A percentile compares a stretch with the other conserved stretches of the same genome.
phyloP scores from a whole-genome alignment of 2,113 vertebrate genomes.

The Numenius arquata region DNA sequence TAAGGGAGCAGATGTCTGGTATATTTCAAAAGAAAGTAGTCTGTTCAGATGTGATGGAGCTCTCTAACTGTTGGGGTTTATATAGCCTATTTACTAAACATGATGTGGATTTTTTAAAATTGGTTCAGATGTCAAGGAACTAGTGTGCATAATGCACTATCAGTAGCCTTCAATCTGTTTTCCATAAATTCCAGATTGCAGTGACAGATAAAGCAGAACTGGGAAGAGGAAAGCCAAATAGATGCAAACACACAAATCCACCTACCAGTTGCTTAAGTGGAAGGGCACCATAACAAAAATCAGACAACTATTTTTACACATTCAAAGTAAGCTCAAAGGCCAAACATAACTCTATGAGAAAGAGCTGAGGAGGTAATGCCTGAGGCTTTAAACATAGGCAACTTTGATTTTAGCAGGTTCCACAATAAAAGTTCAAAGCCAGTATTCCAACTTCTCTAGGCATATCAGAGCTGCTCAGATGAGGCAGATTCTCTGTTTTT shows the following conservation, averaged over 20 bases:
- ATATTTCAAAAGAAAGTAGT: neutral
- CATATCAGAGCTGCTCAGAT: neutral
- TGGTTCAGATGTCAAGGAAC: neutral
- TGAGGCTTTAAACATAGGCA: neutral
- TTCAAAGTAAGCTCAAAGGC: neutral
- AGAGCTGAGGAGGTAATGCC: neutral
- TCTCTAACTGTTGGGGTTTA: neutral
- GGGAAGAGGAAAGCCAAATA: neutral
- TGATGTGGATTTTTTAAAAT: neutral
- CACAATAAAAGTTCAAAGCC: neutral
- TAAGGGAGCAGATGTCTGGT: neutral
- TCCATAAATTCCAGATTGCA: neutral
- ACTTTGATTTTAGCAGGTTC: neutral
- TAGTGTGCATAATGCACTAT: neutral
- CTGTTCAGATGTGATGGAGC: neutral
- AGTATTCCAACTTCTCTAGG: neutral
- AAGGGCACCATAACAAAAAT: neutral
- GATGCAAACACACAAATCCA: neutral
- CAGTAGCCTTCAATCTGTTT: neutral
- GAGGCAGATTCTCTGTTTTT: neutral
- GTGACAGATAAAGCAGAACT: neutral
- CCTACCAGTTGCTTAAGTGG: neutral
- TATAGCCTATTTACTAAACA: neutral
- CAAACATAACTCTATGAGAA: neutral
- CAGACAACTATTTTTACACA: neutral